These are phyloP conservation scores for Oncopodura yosiiana DNA, from an alignment of 1,140 invertebrate species.

Conservation along the genomic window DNA sequence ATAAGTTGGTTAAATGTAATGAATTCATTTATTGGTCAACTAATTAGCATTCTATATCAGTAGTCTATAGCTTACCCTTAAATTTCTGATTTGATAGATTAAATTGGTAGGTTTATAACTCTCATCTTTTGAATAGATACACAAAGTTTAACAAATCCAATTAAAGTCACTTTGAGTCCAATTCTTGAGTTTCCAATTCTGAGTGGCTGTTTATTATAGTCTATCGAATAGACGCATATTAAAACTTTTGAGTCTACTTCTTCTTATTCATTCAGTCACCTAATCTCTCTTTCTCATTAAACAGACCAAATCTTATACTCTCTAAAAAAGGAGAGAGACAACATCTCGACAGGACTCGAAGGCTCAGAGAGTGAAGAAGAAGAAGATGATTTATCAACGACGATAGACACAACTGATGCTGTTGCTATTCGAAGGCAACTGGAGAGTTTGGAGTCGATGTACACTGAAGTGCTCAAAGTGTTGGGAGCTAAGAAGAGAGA, in stretches of 20 bases:
- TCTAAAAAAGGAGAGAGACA: conserved; percentile 54
- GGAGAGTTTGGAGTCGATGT: conserved; percentile 79
- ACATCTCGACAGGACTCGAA: conserved; percentile 70
- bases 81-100: neutral
- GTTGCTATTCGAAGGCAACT: conserved; percentile 69
- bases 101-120: conserved; percentile 2
- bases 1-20: no score
- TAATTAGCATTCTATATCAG: no score
- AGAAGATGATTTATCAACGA: conserved; percentile 59
- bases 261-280: conserved; percentile 14
- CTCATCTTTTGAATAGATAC: conserved; percentile 28
- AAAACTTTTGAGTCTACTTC: conserved; percentile 22
- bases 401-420: conserved; percentile 51
- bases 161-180: neutral
- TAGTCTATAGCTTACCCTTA: neutral
- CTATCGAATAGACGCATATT: no score
- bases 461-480: conserved; percentile 69
- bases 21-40: no score
- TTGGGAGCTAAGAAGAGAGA: conserved; percentile 56
- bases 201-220: no score
- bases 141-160: conserved; percentile 1
- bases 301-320: conserved; percentile 34
- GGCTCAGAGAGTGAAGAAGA: conserved; percentile 59
- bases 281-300: neutral
- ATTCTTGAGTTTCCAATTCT: no score